Base-by-base conservation (phyloP, 2,888 invertebrate genomes). In the Barypeithes pellucidus region DNA sequence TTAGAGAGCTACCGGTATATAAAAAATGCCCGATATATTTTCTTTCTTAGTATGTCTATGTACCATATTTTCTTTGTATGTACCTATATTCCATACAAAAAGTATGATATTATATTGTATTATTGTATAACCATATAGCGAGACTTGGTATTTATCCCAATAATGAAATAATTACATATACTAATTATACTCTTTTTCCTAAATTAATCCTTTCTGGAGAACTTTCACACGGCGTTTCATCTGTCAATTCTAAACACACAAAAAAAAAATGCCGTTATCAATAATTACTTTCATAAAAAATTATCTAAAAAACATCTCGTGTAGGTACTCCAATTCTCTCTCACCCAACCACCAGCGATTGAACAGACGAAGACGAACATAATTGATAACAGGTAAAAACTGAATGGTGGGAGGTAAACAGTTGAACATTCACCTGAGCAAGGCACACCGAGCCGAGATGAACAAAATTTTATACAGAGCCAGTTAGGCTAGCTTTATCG, bases 361-460 rank as follows among this genome's bases (percentile, higher is more conserved):
- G 4, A 2, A 33, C 12, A 33, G 16, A 57, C 16, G 24, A 43
- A 22, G 54, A 54, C 24, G 43, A 43, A 11, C 33, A n/a, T 24
- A 20, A n/a, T 5, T 43, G 66, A 66, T 66, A 66, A 66, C 66
- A 66, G 66, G 66, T 66, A 66, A 66, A 43, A 43, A 66, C 43
- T 39, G 41, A 54, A 66, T 66, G 66, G 66, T 66, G 66, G 66
- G 66, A 66, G 66, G 54, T 52, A 43, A 66, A 66, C 66, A 20
- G 66, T 66, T 66, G 66, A 66, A 66, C 66, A 20, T 66, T 66
- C 66, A 66, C 66, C 66, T 66, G 66, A 66, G 57, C 66, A 16
- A 22, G 36, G 36, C 52, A 52, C 29, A 50, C 50, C 20, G 50
- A 47, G 63, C 50, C 20, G 50, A 47, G 63, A 60, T 50, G 50